Base-by-base conservation (phyloP, 92 coral and sea anemone genomes). In the Palythoa heliodiscus region DNA sequence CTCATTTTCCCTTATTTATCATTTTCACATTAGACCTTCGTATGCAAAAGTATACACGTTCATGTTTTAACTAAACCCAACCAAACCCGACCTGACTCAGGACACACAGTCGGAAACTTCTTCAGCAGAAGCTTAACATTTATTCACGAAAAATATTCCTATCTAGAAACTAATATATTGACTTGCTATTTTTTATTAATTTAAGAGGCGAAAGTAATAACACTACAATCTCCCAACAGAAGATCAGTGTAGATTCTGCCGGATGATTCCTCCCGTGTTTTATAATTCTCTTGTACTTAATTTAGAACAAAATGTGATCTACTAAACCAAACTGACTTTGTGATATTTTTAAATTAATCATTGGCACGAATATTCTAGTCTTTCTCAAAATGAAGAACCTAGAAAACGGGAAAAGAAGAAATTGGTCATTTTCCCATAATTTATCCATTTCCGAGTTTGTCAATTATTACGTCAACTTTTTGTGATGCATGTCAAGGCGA, bases 91-190 rank as follows among this genome's bases (percentile, higher is more conserved):
- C 7, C 50, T 43, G 50, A 43, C 50, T 43, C 50, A 43, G 50
- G 50, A 43, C 50, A 43, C 0, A 43, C 0, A 43, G 9, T 43
- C 50, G 9, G 50, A 43, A 43, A 43, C 50, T 17, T 50, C 63
- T 75, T 22, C 39, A 78, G 58, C 43, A 20, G 23, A 78, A 61
- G 53, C 71, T 61, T 29, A 61, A 11, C 37, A 39, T 17, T 20
- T 78, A 78, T 78, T 78, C 60, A 68, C n/a, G 71, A 78, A 78
- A 78, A 78, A 78, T 78, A 64, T 78, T 60, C 83, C 83, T 78
- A 78, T 63, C 73, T 78, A 78, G 37, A 5, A 40, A 17, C 71
- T 78, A 78, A 63, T 78, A 43, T 38, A 24, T 78, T 63, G 52
- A 63, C 71, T 78, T 64, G 22, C 22, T 78, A 50, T 40, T 39